These are phyloP conservation scores for Volucella zonaria DNA, from an alignment of 2,888 invertebrate species.

Conservation along the genomic window DNA sequence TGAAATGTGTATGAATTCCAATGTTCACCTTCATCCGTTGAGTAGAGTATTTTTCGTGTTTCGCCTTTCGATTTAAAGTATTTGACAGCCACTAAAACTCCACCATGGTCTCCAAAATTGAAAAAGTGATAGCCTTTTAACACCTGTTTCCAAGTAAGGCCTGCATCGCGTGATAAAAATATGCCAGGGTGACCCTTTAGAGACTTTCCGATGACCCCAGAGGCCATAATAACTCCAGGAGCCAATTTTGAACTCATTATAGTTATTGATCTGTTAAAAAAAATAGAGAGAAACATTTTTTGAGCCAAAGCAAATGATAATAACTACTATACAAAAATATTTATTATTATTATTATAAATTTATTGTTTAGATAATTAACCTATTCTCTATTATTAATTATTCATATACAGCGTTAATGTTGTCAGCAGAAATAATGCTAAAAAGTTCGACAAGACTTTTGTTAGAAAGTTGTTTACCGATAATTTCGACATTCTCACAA, in stretches of 20 bases:
- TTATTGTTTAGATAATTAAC: no score
- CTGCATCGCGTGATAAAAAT: slow-evolving; percentile 91
- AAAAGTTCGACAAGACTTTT: no score
- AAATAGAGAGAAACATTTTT: slow-evolving; percentile 80
- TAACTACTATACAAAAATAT: background rate
- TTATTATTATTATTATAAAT: no score
- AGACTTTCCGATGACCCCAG: slow-evolving; percentile 90
- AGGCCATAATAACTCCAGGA: slow-evolving; percentile 93
- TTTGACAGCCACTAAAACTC: slow-evolving; percentile 92
- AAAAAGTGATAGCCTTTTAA: slow-evolving; percentile 92
- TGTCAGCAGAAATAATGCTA: no score
- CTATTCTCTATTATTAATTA: no score
- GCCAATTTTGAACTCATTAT: slow-evolving; percentile 94
- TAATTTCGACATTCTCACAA: no score
- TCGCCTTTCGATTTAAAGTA: slow-evolving; percentile 90
- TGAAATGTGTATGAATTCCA: slow-evolving; percentile 90
- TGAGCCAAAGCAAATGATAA: slow-evolving; percentile 87
- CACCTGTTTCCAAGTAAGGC: slow-evolving; percentile 91
- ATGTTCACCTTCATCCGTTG: slow-evolving; percentile 92
- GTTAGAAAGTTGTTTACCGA: no score
- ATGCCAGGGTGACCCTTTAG: slow-evolving; percentile 92
- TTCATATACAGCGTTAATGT: no score
- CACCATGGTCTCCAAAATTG: slow-evolving; percentile 96
- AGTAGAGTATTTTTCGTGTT: slow-evolving; percentile 91
- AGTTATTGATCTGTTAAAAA: slow-evolving; percentile 85